phyloP scores from a whole-genome alignment of 1,140 invertebrate species.

The Lepidurus couesii region DNA sequence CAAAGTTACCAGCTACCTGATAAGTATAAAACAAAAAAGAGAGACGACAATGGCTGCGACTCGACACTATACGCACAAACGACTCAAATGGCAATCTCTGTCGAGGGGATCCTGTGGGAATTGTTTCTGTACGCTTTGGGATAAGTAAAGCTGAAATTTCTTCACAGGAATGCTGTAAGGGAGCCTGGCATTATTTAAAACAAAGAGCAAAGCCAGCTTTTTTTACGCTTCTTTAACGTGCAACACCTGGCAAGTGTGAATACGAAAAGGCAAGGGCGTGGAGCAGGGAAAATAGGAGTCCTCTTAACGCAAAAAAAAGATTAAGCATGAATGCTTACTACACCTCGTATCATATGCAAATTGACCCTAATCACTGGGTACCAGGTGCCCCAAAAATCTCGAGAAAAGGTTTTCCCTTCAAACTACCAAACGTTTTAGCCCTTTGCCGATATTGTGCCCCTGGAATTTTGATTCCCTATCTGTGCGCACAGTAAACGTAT shows the following conservation, averaged over 20 bases:
- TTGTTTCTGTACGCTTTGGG: neutral
- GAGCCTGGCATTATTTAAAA: neutral
- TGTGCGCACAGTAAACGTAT: too few relatives aligned
- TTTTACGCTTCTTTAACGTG: neutral
- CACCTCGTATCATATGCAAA: neutral
- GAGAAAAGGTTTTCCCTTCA: neutral
- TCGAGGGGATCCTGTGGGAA: neutral
- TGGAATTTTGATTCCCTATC: too few relatives aligned
- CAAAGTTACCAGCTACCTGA: neutral
- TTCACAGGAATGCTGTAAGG: conserved; percentile 4
- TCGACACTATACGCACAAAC: neutral
- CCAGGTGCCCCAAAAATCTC: neutral
- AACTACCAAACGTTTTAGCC: neutral
- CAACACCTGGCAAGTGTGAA: conserved; percentile 21
- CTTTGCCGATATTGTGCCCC: too few relatives aligned
- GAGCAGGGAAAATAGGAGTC: neutral
- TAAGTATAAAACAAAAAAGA: neutral
- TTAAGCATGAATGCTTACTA: neutral
- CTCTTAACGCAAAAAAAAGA: neutral
- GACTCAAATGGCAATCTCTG: neutral
- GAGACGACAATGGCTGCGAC: neutral
- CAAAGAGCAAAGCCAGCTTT: neutral
- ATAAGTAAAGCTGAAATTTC: neutral
- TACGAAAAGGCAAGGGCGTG: neutral
- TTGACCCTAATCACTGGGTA: neutral